A percentile compares a stretch with the other conserved stretches of the same genome.
phyloP scores from a whole-genome alignment of 53 echinoderm and acorn worm species.

The Echinometra lucunter region DNA sequence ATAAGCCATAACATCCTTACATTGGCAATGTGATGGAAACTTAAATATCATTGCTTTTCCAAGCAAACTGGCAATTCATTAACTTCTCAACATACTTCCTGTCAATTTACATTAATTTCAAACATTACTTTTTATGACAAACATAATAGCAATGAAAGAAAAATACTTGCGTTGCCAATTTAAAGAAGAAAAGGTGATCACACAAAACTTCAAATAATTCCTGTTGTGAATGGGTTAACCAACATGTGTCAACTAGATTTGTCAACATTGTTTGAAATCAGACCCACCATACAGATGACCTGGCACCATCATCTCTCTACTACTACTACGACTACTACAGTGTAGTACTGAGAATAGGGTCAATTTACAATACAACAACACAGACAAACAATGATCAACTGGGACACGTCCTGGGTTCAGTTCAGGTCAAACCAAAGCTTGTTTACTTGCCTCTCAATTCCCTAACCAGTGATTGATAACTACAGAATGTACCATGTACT shows the following conservation, averaged over 20 bases:
- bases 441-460: conserved; percentile 47
- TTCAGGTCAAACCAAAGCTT: conserved; percentile 35
- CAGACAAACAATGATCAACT: conserved; percentile 59
- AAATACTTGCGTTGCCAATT: too few species aligned
- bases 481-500: conserved; percentile 12
- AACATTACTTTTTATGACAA: too few species aligned
- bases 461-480: conserved; percentile 29
- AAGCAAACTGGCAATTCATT: too few species aligned
- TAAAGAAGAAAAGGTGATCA: too few species aligned
- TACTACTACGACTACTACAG: neutral
- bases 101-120: too few species aligned
- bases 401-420: conserved; percentile 49
- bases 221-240: neutral
- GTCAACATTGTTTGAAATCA: neutral
- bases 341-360: conserved; percentile 3
- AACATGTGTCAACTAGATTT: neutral
- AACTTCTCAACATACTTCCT: too few species aligned
- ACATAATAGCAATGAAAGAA: too few species aligned
- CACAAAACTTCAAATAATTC: too few species aligned
- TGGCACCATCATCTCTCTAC: neutral
- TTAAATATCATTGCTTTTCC: too few species aligned
- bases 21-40: too few species aligned
- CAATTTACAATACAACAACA: neutral
- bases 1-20: too few species aligned
- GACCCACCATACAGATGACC: neutral